phyloP scores from a whole-genome alignment of 2,113 vertebrate species.

The Vidua chalybeata region DNA sequence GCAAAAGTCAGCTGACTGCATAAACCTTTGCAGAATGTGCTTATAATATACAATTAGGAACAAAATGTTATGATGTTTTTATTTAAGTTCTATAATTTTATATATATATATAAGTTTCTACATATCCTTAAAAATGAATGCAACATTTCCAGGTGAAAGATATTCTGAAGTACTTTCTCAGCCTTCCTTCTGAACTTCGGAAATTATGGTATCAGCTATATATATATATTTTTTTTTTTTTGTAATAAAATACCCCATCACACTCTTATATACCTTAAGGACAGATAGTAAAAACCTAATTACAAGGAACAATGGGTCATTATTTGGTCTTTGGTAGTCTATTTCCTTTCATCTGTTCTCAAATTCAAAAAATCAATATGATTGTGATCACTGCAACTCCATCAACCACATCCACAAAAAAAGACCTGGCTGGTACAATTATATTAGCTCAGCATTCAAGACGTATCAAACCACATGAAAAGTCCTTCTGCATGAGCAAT shows the following conservation, averaged over 20 bases:
- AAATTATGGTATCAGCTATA: neutral
- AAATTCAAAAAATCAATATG: neutral
- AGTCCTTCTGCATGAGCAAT: neutral
- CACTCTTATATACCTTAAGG: neutral
- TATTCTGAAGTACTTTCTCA: neutral
- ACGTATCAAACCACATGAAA: neutral
- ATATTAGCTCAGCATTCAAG: neutral
- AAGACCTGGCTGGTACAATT: neutral
- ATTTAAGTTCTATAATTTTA: neutral
- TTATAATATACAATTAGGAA: neutral
- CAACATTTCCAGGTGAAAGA: neutral
- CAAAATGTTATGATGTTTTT: neutral
- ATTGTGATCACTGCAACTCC: neutral
- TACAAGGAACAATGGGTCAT: neutral
- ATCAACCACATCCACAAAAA: neutral
- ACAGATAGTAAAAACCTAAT: conserved; percentile 19
- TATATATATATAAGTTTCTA: neutral
- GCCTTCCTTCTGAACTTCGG: neutral
- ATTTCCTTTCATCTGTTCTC: neutral
- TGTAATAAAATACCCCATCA: neutral
- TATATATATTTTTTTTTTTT: neutral
- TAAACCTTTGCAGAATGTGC: neutral
- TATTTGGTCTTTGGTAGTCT: neutral
- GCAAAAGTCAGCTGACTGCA: neutral
- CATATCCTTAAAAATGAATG: neutral